Conservation (phyloP, 2,113 vertebrate genomes). For the Neomonachus schauinslandi region DNA sequence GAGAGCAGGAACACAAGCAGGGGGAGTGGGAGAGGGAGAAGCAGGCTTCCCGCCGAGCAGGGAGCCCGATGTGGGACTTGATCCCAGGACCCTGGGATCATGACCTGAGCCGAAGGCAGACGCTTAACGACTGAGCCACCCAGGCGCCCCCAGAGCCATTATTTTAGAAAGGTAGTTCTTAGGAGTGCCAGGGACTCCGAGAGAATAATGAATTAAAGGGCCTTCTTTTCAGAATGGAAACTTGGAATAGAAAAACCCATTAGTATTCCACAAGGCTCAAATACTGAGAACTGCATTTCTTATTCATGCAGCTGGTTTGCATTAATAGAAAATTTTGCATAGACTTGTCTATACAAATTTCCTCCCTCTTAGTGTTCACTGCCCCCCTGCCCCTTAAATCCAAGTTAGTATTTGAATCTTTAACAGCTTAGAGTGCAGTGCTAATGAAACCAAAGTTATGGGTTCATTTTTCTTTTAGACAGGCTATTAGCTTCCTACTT, state of each 20-base stretch:
- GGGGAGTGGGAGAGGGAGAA: too few relatives aligned
- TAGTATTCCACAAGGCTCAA: constrained; percentile 52
- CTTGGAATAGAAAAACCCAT: constrained; percentile 54
- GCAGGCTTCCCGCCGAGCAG: too few relatives aligned
- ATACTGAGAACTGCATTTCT: constrained; percentile 44
- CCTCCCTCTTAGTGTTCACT: constrained; percentile 55
- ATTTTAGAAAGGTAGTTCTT: constrained; percentile 58
- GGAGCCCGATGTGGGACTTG: too few relatives aligned
- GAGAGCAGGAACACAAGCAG: too few relatives aligned
- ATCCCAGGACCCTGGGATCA: too few relatives aligned
- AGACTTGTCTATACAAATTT: constrained; percentile 51
- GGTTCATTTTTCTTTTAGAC: constrained; percentile 36
- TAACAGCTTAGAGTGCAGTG: constrained; percentile 55
- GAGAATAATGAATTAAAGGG: constrained; percentile 59
- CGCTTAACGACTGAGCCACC: too few relatives aligned
- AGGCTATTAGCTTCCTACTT: constrained; percentile 36
- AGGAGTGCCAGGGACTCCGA: background rate
- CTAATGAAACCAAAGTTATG: constrained; percentile 52
- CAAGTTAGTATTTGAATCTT: constrained; percentile 39
- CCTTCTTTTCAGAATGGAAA: constrained; percentile 63
- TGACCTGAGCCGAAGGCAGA: too few relatives aligned
- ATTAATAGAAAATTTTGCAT: constrained; percentile 67
- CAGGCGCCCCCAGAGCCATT: too few relatives aligned
- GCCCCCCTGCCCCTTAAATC: background rate
- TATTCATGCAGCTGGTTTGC: constrained; percentile 71